Base-by-base conservation (phyloP, 2,113 vertebrate genomes). In the Campylorhamphus procurvoides region DNA sequence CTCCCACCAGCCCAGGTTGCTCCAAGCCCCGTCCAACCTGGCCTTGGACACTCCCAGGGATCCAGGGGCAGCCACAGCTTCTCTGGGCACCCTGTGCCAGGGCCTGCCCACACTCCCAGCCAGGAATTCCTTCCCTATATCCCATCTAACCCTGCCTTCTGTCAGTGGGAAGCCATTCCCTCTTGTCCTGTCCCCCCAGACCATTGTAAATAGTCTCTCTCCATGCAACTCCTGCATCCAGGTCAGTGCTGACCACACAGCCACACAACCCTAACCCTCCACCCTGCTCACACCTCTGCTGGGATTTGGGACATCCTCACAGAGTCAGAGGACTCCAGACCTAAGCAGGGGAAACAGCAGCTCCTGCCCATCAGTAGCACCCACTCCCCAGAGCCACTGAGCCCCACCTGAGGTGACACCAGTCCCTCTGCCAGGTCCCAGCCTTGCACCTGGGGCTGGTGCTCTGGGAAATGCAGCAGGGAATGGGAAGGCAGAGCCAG, bases 1-100 rank as follows among this genome's bases (percentile, higher is more conserved):
- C 9, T 40, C 6, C 29, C 62, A 71, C 12, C 3, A 1, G 0
- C 12, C 56, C 42, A 55, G 46, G 24, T 0, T 17, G 46, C 24
- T 47, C 62, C 53, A n/a, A 67, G 3, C 15, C 37, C 12, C 0
- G 0, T 64, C 58, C 27, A 52, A 0, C 12, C 60, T 8, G 16
- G 19, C 53, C n/a, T 47, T 2, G n/a, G 2, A 10, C 55, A 69
- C 40, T 15, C 1, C 14, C 20, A 62, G 63, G 14, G 55, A 76
- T 49, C 10, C 40, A 71, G 53, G 24, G 17, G 2, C 62, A 82
- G 53, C 16, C 53, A 35, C 39, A 68, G 62, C 29, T 69, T 3
- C 47, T 31, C 55, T 55, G 55, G 3, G 1, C 8, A 75, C 0
- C 12, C n/a, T 40, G 15, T 52, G 18, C 52, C 60, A 52, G 33